Evolutionary conservation across 2,888 invertebrate species (phyloP).

Genomic region (Trichopoda pennipes): DNA sequence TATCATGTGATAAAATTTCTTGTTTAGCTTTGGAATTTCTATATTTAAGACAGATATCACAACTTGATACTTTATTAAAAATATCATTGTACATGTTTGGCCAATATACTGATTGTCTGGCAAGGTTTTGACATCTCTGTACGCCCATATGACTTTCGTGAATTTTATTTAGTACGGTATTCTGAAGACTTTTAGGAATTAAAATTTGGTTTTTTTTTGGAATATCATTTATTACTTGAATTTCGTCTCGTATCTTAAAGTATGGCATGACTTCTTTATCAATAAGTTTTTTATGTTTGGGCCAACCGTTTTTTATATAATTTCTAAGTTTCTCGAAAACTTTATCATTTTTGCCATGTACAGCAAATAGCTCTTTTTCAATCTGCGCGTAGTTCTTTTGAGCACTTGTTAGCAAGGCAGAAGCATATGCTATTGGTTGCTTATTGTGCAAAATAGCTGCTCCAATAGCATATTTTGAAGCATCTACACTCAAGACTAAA

Average conservation of each 20-base stretch:
- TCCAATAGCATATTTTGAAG: constrained; percentile 60
- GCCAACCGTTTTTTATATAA: constrained; percentile 22
- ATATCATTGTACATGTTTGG: constrained; percentile 14
- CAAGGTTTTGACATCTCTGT: constrained; percentile 21
- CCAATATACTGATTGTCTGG: too few relatives aligned
- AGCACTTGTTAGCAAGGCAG: not conserved
- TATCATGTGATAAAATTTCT: constrained; percentile 16
- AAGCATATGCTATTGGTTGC: constrained; percentile 19
- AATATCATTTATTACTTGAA: constrained; percentile 21
- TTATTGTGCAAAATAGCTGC: constrained; percentile 53
- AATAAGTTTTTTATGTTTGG: constrained; percentile 13
- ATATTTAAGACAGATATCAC: constrained; percentile 31
- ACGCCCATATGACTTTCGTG: constrained; percentile 26
- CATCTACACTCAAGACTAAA: constrained; percentile 54
- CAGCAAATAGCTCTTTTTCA: constrained; percentile 67
- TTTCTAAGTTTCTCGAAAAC: constrained; percentile 2
- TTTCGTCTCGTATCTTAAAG: constrained; percentile 15
- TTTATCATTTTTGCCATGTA: constrained; percentile 9
- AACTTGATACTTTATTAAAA: constrained; percentile 10
- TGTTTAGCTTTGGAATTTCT: constrained; percentile 18
- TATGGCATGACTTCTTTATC: constrained; percentile 20
- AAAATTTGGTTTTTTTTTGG: constrained; percentile 30
- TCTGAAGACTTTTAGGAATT: constrained; percentile 25
- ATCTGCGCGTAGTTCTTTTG: constrained; percentile 64
- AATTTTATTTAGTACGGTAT: not conserved